These are phyloP conservation scores for Cavia porcellus DNA, from an alignment of 2,113 vertebrate species.

Conservation along the genomic window DNA sequence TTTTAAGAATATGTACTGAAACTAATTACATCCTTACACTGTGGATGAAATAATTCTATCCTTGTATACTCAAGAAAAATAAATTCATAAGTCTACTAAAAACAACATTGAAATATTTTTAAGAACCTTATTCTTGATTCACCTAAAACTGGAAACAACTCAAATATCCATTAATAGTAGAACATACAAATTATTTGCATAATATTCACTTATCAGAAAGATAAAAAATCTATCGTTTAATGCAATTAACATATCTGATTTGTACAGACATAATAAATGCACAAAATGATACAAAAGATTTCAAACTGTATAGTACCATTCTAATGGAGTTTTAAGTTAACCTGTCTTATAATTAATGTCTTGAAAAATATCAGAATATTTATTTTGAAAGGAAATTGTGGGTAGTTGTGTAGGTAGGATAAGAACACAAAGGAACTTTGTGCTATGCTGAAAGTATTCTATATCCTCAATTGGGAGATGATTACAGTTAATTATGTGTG, in stretches of 20 bases:
- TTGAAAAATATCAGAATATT: background rate
- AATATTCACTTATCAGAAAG: background rate
- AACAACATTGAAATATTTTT: background rate
- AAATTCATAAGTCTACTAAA: background rate
- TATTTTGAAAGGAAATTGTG: background rate
- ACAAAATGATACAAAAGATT: background rate
- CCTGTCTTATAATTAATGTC: background rate
- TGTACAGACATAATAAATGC: background rate
- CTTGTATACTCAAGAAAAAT: background rate
- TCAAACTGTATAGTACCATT: background rate
- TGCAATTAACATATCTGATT: background rate
- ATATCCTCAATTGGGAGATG: background rate
- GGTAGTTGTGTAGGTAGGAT: background rate
- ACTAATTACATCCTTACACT: background rate
- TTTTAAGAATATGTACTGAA: background rate
- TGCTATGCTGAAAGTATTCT: background rate
- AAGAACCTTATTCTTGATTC: background rate
- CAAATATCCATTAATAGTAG: background rate
- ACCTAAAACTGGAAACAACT: background rate
- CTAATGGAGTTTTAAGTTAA: background rate
- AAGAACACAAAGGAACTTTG: background rate
- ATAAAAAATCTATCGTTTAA: background rate
- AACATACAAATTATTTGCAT: background rate
- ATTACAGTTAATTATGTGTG: background rate
- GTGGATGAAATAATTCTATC: background rate